These are phyloP conservation scores for Aphaenogaster ashmeadi DNA, from an alignment of 1,140 invertebrate species.

Conservation along the genomic window DNA sequence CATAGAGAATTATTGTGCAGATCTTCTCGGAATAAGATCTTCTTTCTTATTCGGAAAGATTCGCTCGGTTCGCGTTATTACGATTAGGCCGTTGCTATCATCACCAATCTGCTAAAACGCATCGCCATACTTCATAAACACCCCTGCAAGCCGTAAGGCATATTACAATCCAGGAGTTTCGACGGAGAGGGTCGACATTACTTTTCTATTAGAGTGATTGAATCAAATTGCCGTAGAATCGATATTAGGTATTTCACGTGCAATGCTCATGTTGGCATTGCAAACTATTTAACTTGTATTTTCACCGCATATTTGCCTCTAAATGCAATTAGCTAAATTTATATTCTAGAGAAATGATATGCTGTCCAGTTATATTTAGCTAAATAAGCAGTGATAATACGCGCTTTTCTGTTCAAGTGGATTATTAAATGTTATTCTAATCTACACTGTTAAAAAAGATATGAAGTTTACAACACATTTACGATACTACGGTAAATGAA, in stretches of 20 bases:
- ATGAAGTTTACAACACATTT: too few species aligned
- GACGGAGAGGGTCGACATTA: constrained; percentile 72
- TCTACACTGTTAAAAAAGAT: too few species aligned
- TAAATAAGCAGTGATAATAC: background rate
- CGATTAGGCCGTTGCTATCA: constrained; percentile 66
- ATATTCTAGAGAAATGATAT: background rate
- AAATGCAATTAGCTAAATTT: constrained; percentile 5
- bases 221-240: constrained; percentile 65
- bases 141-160: constrained; percentile 67
- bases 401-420: background rate
- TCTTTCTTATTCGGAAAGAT: constrained; percentile 40
- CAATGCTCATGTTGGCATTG: constrained; percentile 9
- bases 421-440: background rate
- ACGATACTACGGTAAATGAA: too few species aligned
- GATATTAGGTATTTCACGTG: constrained; percentile 38
- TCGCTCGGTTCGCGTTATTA: constrained; percentile 70
- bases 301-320: background rate
- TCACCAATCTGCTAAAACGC: constrained; percentile 81
- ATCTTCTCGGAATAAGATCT: constrained; percentile 2
- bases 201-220: constrained; percentile 82
- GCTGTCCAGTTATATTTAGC: constrained; percentile 4
- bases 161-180: constrained; percentile 62
- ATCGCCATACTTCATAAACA: constrained; percentile 82
- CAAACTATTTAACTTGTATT: constrained; percentile 38
- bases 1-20: constrained; percentile 30